Evolutionary conservation across 2,888 invertebrate species (phyloP), one percentile per base, ranked within the genome.

Genomic region (Stomorhina lunata): DNA sequence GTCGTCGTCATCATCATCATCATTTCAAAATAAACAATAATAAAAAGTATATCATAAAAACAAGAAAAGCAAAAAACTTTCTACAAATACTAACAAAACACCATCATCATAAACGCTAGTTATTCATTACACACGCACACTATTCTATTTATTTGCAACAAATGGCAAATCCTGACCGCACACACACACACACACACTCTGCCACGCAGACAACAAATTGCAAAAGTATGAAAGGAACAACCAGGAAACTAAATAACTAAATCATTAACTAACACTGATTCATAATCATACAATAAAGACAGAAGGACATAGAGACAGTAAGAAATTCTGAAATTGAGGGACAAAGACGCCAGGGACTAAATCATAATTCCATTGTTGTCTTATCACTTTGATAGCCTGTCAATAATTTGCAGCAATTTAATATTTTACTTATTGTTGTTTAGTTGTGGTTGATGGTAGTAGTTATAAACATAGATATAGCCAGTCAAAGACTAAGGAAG

Each of bases 321-420:
- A 37, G 2, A 37, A n/a, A 12, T 10, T 2, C 4, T 7, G 32
- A 25, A 6, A 66, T 2, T n/a, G 22, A 43, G 17, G 17, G 12
- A 29, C 22, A n/a, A 43, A 65, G 22, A 45, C 4, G 25, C 37
- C 10, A 27, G 12, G 12, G 15, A 7, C 45, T 27, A 29, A 10
- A 40, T 9, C 20, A 65, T 65, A 57, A 57, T 71, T 63, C 63
- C 29, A 65, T 71, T 71, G 76, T 66, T 81, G 57, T 71, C 71
- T 71, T 76, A 71, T 71, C 81, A 78, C 59, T 83, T 81, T 78
- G 73, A 81, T 81, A 53, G 71, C 55, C 65, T 77, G 76, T 80
- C 80, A 84, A 80, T 80, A 81, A 72, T 73, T 76, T 73, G 76
- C 71, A 69, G 73, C 63, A 76, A 69, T 80, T 73, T 73, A 55